phyloP scores from a whole-genome alignment of 2,888 invertebrate species.

The Spilarctia lutea region DNA sequence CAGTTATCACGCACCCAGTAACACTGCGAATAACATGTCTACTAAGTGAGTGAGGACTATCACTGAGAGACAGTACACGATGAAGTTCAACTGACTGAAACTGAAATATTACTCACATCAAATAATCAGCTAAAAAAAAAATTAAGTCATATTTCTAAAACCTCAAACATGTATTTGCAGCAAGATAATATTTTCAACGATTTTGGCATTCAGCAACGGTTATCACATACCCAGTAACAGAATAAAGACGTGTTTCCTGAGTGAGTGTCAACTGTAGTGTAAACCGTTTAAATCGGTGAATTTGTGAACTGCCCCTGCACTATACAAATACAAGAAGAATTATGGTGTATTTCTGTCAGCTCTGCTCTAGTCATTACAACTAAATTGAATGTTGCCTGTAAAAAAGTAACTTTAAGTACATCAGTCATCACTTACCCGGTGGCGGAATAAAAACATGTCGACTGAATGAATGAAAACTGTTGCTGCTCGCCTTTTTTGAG shows the following conservation, averaged over 20 bases:
- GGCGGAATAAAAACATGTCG: conserved; percentile 22
- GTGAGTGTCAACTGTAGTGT: conserved; percentile 13
- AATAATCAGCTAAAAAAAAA: too few species aligned
- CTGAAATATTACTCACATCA: too few species aligned
- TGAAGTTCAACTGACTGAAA: not conserved
- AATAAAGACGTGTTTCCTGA: conserved; percentile 36
- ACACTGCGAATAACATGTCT: not conserved
- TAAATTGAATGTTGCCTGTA: too few species aligned
- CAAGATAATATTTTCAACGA: not conserved
- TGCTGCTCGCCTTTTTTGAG: too few species aligned
- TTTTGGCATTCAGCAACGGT: not conserved
- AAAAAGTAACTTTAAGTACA: too few species aligned
- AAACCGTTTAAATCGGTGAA: too few species aligned
- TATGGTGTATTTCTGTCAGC: not conserved
- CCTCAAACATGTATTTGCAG: too few species aligned
- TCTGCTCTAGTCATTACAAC: conserved; percentile 20
- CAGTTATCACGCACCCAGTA: conserved; percentile 16
- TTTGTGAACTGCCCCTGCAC: too few species aligned
- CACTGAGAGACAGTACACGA: not conserved
- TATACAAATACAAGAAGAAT: too few species aligned
- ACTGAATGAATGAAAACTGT: conserved; percentile 37
- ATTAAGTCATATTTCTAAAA: too few species aligned
- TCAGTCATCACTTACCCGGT: conserved; percentile 28
- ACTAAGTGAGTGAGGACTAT: not conserved
- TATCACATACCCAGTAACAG: conserved; percentile 32